A percentile compares a stretch with the other conserved stretches of the same genome.
phyloP scores from a whole-genome alignment of 1,140 invertebrate genomes.

The Anagrus nilaparvatae region DNA sequence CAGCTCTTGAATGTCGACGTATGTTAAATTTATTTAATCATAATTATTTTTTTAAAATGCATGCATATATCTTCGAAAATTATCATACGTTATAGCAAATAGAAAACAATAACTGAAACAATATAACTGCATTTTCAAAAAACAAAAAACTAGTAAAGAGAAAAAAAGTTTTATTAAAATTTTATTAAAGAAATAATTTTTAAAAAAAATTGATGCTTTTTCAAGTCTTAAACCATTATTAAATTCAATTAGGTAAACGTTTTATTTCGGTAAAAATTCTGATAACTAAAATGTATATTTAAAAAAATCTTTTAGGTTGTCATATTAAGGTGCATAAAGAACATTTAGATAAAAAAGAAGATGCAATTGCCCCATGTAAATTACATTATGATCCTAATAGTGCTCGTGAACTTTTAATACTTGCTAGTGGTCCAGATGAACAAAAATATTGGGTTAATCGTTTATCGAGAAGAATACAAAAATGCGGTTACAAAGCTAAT shows the following conservation, averaged over 20 bases:
- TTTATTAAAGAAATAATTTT: no score
- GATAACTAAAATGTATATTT: slow-evolving; percentile 3
- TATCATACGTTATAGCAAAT: no score
- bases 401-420: slow-evolving; percentile 82
- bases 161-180: no score
- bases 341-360: slow-evolving; percentile 79
- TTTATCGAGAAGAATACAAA: slow-evolving; percentile 85
- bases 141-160: no score
- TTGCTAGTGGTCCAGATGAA: slow-evolving; percentile 74
- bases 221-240: no score
- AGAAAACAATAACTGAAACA: no score
- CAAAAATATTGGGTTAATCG: slow-evolving; percentile 88
- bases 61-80: no score
- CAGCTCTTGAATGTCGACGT: slow-evolving; percentile 92
- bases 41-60: slow-evolving; percentile 1
- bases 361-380: slow-evolving; percentile 79
- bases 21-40: slow-evolving; percentile 33
- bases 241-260: no score
- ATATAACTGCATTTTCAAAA: no score
- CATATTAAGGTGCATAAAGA: slow-evolving; percentile 94
- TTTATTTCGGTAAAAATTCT: slow-evolving; percentile 1
- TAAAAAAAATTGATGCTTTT: no score
- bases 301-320: slow-evolving; percentile 69
- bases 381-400: slow-evolving; percentile 87
- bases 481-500: slow-evolving; percentile 85